Percentiles rank a stretch among this genome's conserved stretches.
Evolutionary conservation across 2,113 vertebrate species (phyloP).

Genomic region (Drymodes brunneopygia): DNA sequence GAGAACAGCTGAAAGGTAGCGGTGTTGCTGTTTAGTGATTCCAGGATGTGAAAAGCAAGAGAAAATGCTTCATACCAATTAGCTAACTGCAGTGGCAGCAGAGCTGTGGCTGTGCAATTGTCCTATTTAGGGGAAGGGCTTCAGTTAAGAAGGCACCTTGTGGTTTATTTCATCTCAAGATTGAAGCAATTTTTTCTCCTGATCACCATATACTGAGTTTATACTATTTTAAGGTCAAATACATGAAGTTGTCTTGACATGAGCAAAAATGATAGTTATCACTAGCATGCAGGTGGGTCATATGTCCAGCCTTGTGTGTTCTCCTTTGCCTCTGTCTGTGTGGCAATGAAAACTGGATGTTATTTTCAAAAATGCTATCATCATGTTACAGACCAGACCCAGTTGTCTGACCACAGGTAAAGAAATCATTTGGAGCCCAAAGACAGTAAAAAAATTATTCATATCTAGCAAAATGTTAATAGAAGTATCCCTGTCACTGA

Average conservation of each 20-base stretch:
- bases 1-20: background rate
- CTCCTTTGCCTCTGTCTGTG: background rate
- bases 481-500: background rate
- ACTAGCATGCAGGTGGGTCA: fast-evolving
- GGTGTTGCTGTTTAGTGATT: background rate
- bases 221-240: slow-evolving; percentile 4
- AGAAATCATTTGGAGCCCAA: background rate
- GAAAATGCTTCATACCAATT: background rate
- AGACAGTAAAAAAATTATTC: background rate
- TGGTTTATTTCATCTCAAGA: background rate
- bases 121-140: background rate
- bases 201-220: background rate
- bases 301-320: background rate
- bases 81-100: background rate
- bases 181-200: background rate
- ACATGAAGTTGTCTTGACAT: background rate
- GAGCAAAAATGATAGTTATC: background rate
- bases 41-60: background rate
- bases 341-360: background rate
- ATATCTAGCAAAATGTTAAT: background rate
- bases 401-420: background rate
- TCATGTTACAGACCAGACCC: background rate
- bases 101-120: background rate
- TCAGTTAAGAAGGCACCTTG: background rate
- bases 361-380: background rate